phyloP scores from a whole-genome alignment of 2,797 vertebrate species.

The Cossypha heuglini region DNA sequence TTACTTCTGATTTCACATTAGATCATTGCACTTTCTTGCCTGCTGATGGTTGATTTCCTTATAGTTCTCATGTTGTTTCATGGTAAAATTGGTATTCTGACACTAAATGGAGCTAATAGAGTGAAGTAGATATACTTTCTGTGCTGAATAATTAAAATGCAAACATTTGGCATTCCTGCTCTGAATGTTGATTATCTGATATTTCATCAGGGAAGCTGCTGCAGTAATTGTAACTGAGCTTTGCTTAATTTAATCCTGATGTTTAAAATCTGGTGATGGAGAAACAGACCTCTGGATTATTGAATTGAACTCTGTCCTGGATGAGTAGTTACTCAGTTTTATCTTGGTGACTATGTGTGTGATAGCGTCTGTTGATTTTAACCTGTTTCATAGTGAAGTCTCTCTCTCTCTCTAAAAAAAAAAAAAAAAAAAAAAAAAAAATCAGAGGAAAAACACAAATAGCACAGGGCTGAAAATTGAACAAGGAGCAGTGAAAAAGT shows the following conservation, averaged over 20 bases:
- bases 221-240: not conserved
- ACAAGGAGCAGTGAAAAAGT: not conserved
- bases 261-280: not conserved
- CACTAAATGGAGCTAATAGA: not conserved
- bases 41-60: not conserved
- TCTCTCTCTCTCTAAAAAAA: not conserved
- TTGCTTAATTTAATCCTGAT: not conserved
- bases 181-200: not conserved
- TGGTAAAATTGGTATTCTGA: not conserved
- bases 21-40: not conserved
- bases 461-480: not conserved
- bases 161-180: not conserved
- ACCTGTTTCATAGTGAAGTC: not conserved
- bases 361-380: not conserved
- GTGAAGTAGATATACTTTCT: not conserved
- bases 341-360: not conserved
- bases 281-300: not conserved
- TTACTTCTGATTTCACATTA: not conserved
- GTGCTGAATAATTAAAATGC: not conserved
- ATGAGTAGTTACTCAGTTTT: not conserved
- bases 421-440: not conserved
- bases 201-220: not conserved
- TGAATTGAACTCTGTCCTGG: not conserved
- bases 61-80: not conserved
- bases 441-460: not conserved